Conservation (phyloP, 2,888 invertebrate species). For the Synanthedon myopaeformis region DNA sequence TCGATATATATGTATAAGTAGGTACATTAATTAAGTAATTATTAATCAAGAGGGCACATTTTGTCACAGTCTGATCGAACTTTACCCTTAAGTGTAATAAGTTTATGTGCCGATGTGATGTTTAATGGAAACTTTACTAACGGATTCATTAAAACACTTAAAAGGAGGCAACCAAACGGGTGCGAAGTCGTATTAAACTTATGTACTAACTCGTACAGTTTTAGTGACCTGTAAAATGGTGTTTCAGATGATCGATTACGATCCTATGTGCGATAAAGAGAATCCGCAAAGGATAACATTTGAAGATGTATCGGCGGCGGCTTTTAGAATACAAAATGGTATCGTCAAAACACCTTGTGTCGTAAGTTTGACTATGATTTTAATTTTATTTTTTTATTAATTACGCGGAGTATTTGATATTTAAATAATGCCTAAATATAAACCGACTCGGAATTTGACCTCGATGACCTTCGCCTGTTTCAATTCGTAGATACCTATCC, state of each 20-base stretch:
- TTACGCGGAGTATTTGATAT: background rate
- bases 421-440: too few species aligned
- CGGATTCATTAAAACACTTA: background rate
- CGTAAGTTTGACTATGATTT: slow-evolving; percentile 61
- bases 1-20: too few species aligned
- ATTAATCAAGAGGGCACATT: background rate
- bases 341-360: slow-evolving; percentile 88
- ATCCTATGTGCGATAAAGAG: slow-evolving; percentile 75
- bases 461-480: too few species aligned
- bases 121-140: background rate
- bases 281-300: slow-evolving; percentile 80
- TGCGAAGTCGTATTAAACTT: background rate
- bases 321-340: slow-evolving; percentile 87
- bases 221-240: slow-evolving; percentile 28
- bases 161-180: background rate
- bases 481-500: too few species aligned
- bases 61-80: background rate
- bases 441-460: too few species aligned
- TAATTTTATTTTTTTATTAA: background rate
- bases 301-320: slow-evolving; percentile 90
- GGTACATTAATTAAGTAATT: background rate
- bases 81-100: background rate
- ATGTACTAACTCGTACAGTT: background rate
- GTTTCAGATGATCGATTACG: slow-evolving; percentile 55
- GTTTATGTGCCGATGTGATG: background rate